A percentile compares a stretch with the other conserved stretches of the same genome.
These are phyloP conservation scores for Hipposideros larvatus DNA, from an alignment of 2,797 vertebrate species.

Conservation along the genomic window DNA sequence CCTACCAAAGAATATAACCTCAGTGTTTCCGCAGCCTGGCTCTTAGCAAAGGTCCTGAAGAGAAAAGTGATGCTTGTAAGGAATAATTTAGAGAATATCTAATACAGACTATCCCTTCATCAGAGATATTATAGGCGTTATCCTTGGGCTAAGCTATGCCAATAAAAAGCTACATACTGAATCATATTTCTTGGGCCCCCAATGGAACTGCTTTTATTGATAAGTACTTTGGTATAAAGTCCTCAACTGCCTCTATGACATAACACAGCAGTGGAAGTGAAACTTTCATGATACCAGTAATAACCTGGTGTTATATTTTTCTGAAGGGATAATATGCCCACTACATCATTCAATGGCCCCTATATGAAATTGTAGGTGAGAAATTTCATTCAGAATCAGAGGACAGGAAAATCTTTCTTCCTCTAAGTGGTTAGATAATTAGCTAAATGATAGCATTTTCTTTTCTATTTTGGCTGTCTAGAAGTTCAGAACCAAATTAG, in stretches of 20 bases:
- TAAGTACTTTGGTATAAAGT: not conserved
- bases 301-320: not conserved
- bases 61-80: constrained; percentile 21
- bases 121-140: not conserved
- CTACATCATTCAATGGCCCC: not conserved
- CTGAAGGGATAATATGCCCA: not conserved
- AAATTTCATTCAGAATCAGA: constrained; percentile 47
- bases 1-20: not conserved
- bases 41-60: not conserved
- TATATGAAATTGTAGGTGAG: not conserved
- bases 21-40: not conserved
- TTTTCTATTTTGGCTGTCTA: not conserved
- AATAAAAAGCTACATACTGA: not conserved
- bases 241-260: not conserved
- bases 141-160: not conserved
- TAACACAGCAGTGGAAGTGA: not conserved
- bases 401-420: not conserved
- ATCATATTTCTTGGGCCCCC: not conserved
- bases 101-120: not conserved
- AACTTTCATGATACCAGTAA: not conserved
- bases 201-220: constrained; percentile 5
- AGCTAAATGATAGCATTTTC: not conserved
- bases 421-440: not conserved
- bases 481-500: not conserved
- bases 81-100: not conserved